Percentiles rank a stretch among this genome's conserved stretches.
phyloP scores from a whole-genome alignment of 2,113 vertebrate genomes.

The Xiphophorus couchianus region DNA sequence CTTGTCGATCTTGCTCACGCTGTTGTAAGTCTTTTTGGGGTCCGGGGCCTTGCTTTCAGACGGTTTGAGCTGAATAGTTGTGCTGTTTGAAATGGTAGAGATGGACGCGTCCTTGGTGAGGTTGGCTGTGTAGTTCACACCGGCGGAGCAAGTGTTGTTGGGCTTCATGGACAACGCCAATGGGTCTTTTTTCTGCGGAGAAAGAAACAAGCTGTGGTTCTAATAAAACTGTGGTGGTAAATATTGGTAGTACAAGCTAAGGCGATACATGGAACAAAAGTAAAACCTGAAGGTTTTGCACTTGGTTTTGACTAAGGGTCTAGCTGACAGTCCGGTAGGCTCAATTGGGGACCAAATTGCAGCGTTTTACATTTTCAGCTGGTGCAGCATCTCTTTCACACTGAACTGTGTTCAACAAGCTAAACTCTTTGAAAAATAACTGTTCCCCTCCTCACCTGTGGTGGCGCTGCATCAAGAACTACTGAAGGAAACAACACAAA shows the following conservation, averaged over 20 bases:
- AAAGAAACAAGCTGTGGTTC: conserved; percentile 23
- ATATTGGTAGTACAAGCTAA: background rate
- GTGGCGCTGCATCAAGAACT: too few relatives aligned
- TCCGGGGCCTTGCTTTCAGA: conserved; percentile 87
- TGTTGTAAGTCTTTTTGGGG: conserved; percentile 98
- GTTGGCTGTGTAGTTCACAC: conserved; percentile 88
- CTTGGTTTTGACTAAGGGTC: too few relatives aligned
- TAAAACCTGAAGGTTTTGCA: too few relatives aligned
- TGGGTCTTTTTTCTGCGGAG: conserved; percentile 90
- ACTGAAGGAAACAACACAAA: too few relatives aligned
- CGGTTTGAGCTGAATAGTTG: conserved; percentile 83
- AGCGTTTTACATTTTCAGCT: too few relatives aligned
- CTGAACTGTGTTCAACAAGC: too few relatives aligned
- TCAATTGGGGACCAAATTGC: too few relatives aligned
- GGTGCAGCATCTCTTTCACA: too few relatives aligned
- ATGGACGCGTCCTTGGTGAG: conserved; percentile 90
- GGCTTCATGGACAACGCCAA: conserved; percentile 88
- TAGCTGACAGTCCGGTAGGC: too few relatives aligned
- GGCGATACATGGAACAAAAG: background rate
- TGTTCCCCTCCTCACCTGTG: too few relatives aligned
- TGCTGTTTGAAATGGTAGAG: conserved; percentile 86
- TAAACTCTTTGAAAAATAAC: too few relatives aligned
- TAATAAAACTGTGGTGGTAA: background rate
- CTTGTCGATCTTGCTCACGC: conserved; percentile 98
- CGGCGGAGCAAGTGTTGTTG: conserved; percentile 86